Conservation (phyloP, 2,113 vertebrate species). For the Asarcornis scutulata region DNA sequence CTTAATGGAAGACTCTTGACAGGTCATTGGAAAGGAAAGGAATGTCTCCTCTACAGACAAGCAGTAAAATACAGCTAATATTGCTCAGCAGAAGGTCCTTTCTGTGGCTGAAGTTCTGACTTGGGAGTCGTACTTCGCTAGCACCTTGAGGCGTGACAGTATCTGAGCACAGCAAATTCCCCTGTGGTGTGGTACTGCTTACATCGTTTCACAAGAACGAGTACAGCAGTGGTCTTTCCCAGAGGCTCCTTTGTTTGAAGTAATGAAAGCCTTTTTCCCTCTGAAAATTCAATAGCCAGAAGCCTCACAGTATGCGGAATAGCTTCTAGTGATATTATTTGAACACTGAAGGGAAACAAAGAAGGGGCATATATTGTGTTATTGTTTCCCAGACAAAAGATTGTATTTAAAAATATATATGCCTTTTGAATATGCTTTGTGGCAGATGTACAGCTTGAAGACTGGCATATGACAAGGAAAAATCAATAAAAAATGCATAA, state of each 20-base stretch:
- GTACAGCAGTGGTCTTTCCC: background rate
- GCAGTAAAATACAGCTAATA: background rate
- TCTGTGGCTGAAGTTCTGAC: background rate
- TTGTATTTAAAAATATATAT: background rate
- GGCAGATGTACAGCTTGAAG: background rate
- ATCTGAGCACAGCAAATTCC: fast-evolving
- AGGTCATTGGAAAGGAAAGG: background rate
- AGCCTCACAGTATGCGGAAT: background rate
- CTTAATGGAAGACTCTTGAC: background rate
- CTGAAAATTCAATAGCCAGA: background rate
- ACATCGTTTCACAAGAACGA: background rate
- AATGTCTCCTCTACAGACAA: background rate
- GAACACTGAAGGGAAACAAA: background rate
- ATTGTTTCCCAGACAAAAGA: background rate
- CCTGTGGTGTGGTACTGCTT: background rate
- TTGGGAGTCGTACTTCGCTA: background rate
- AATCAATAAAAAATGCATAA: constrained; percentile 29
- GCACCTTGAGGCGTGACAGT: background rate
- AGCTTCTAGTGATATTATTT: background rate
- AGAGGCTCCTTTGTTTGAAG: background rate
- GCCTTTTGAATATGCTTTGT: background rate
- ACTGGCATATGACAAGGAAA: background rate
- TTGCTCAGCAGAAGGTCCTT: background rate
- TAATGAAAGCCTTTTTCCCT: background rate
- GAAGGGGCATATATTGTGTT: background rate